These are phyloP conservation scores for Monopterus albus DNA, from an alignment of 2,113 vertebrate genomes.

Conservation along the genomic window DNA sequence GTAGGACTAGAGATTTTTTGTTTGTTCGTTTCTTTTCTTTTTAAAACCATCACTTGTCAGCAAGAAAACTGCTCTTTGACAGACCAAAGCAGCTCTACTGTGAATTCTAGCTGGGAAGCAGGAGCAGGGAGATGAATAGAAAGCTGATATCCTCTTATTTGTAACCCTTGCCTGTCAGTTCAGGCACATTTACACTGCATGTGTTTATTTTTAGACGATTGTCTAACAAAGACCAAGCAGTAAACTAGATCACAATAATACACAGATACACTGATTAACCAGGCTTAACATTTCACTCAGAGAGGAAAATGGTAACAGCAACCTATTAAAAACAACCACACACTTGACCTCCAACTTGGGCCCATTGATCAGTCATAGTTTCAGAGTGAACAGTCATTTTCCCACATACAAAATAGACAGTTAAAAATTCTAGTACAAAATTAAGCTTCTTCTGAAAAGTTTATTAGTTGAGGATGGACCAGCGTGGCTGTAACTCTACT, in stretches of 20 bases:
- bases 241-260: constrained; percentile 13
- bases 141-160: constrained; percentile 58
- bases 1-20: constrained; percentile 84
- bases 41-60: constrained; percentile 74
- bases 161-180: constrained; percentile 54
- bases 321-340: background rate
- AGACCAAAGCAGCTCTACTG: constrained; percentile 62
- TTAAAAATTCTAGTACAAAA: too few relatives aligned
- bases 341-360: too few relatives aligned
- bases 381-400: too few relatives aligned
- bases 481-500: too few relatives aligned
- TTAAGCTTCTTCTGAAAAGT: too few relatives aligned
- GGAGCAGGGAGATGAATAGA: constrained; percentile 47
- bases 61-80: constrained; percentile 60
- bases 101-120: constrained; percentile 51
- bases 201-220: constrained; percentile 53
- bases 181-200: constrained; percentile 19
- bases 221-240: constrained; percentile 28
- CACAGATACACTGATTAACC: constrained; percentile 6
- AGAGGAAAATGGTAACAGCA: constrained; percentile 6
- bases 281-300: constrained; percentile 22
- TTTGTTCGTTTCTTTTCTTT: constrained; percentile 73
- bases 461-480: too few relatives aligned
- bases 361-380: too few relatives aligned
- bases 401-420: too few relatives aligned